These are phyloP conservation scores for Hyles vespertilio DNA, from an alignment of 1,140 invertebrate genomes.

Conservation along the genomic window DNA sequence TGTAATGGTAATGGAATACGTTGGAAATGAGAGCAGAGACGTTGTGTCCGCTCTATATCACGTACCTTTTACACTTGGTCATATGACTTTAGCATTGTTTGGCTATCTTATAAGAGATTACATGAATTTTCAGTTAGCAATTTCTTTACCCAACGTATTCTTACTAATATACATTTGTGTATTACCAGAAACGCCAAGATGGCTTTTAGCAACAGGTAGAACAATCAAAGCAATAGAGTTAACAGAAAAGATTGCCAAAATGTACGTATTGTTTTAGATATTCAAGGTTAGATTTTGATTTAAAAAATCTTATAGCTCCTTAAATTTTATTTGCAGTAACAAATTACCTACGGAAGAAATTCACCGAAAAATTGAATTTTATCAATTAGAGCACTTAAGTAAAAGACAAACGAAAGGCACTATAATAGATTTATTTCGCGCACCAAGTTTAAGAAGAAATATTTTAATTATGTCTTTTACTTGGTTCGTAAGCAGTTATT, in stretches of 20 bases:
- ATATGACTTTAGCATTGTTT: slow-evolving; percentile 71
- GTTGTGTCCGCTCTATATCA: slow-evolving; percentile 78
- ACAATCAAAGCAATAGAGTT: slow-evolving; percentile 75
- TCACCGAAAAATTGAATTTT: slow-evolving; percentile 37
- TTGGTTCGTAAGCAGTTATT: slow-evolving; percentile 84
- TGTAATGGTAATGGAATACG: slow-evolving; percentile 74
- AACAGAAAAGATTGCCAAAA: slow-evolving; percentile 75
- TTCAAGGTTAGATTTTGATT: no score
- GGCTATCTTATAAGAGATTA: slow-evolving; percentile 77
- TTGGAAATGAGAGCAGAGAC: slow-evolving; percentile 74
- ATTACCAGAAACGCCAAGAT: slow-evolving; percentile 82
- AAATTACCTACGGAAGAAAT: slow-evolving; percentile 39
- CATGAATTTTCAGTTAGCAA: slow-evolving; percentile 73
- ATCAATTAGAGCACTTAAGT: slow-evolving; percentile 36
- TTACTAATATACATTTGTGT: slow-evolving; percentile 78
- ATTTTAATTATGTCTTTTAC: slow-evolving; percentile 82
- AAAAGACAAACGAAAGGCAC: slow-evolving; percentile 66
- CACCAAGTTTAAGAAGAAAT: slow-evolving; percentile 83
- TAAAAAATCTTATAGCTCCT: no score
- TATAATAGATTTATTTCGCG: slow-evolving; percentile 82
- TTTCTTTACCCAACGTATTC: slow-evolving; percentile 71
- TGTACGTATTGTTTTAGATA: slow-evolving; percentile 27
- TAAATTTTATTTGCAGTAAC: slow-evolving; percentile 42
- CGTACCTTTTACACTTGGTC: slow-evolving; percentile 76
- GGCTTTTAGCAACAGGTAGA: slow-evolving; percentile 78